Evolutionary conservation across 2,113 vertebrate species (phyloP).

Genomic region (Artemisiospiza belli): DNA sequence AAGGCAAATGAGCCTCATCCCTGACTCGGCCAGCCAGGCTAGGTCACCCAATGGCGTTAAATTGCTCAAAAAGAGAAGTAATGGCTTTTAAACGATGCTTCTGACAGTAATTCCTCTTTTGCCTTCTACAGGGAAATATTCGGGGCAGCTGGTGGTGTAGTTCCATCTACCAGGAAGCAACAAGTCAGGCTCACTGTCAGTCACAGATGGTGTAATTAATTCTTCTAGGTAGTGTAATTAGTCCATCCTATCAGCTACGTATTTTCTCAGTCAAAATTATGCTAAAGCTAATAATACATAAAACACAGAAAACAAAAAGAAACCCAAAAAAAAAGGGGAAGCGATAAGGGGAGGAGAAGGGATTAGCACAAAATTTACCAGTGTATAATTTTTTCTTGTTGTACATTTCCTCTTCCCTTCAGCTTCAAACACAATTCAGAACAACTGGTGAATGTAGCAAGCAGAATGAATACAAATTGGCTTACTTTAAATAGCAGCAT

Average conservation of each 20-base stretch:
- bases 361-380: conserved; percentile 66
- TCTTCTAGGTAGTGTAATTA: conserved; percentile 73
- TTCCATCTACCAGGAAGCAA: conserved; percentile 65
- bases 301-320: conserved; percentile 63
- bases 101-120: conserved; percentile 15
- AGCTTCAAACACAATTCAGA: conserved; percentile 68
- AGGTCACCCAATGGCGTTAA: conserved; percentile 4
- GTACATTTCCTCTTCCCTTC: conserved; percentile 58
- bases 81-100: not conserved
- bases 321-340: not conserved
- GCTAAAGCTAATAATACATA: conserved; percentile 70
- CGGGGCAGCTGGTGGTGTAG: conserved; percentile 47
- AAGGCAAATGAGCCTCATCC: not conserved
- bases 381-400: conserved; percentile 67
- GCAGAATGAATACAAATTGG: conserved; percentile 72
- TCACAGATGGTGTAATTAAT: conserved; percentile 75
- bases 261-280: conserved; percentile 72
- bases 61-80: conserved; percentile 41
- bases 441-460: conserved; percentile 66
- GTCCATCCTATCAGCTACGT: conserved; percentile 61
- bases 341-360: conserved; percentile 54
- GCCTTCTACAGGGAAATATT: conserved; percentile 13
- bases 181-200: conserved; percentile 65
- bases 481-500: conserved; percentile 69
- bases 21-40: not conserved